phyloP scores from a whole-genome alignment of 1,140 invertebrate species.

The Ceratosolen fusciceps region DNA sequence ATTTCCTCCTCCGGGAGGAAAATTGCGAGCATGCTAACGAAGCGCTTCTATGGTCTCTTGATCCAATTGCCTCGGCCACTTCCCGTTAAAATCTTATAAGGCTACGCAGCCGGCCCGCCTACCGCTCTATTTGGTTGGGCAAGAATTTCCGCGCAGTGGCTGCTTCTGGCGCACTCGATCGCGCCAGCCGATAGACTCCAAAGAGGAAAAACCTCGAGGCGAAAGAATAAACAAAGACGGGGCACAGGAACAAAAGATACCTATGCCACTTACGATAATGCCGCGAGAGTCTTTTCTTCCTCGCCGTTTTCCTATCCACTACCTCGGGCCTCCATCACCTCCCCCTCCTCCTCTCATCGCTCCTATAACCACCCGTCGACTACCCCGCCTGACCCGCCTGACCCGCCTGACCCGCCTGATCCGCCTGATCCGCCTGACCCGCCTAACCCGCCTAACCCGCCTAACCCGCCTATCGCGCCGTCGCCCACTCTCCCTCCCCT shows the following conservation, averaged over 20 bases:
- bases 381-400: too few species aligned
- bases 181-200: neutral
- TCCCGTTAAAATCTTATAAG: constrained; percentile 26
- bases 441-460: too few species aligned
- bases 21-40: too few species aligned
- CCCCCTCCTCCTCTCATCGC: neutral
- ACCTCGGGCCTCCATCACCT: neutral
- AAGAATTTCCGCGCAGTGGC: constrained; percentile 29
- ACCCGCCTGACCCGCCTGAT: neutral
- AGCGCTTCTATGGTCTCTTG: neutral
- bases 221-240: constrained; percentile 30
- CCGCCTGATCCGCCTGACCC: neutral
- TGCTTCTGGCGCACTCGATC: constrained; percentile 12
- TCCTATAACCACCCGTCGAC: too few species aligned
- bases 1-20: too few species aligned
- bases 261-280: neutral
- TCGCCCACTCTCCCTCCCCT: too few species aligned
- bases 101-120: constrained; percentile 3
- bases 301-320: neutral
- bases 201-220: neutral
- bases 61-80: constrained; percentile 33
- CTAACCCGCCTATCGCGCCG: too few species aligned
- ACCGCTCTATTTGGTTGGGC: constrained; percentile 29
- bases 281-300: neutral
- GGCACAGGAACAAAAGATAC: constrained; percentile 25